Conservation (phyloP, 2,113 vertebrate species). For the Barnardius zonarius region DNA sequence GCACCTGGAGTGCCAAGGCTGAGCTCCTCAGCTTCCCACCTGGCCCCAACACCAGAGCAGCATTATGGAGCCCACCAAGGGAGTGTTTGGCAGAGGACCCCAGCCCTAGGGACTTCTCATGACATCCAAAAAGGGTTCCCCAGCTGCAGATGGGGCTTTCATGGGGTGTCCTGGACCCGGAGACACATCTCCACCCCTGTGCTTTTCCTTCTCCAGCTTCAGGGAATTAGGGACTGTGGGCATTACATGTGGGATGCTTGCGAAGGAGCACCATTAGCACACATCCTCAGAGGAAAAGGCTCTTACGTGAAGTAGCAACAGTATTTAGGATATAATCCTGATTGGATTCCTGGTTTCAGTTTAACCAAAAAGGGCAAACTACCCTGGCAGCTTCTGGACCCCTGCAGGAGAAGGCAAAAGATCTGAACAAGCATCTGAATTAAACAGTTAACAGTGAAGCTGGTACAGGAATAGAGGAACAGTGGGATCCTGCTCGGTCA, state of each 20-base stretch:
- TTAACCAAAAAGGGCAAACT: neutral
- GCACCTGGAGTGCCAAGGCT: neutral
- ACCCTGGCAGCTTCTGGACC: rapidly evolving
- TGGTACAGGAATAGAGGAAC: neutral
- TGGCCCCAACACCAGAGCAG: neutral
- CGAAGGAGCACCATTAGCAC: neutral
- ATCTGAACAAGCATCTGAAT: neutral
- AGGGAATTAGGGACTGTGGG: rapidly evolving
- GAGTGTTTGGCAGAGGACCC: rapidly evolving
- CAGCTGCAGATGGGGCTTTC: rapidly evolving
- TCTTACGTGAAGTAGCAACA: neutral
- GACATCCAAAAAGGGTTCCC: neutral
- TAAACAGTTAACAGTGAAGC: neutral
- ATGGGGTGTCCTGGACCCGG: rapidly evolving
- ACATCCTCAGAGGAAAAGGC: neutral
- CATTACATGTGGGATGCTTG: rapidly evolving
- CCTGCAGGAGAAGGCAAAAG: neutral
- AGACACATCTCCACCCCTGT: neutral
- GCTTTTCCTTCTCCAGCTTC: too few species aligned
- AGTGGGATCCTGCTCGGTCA: neutral
- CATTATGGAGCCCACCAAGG: neutral
- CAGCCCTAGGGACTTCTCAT: neutral
- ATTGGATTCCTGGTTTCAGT: neutral
- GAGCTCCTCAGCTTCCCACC: neutral
- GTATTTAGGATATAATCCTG: rapidly evolving